A percentile compares a stretch with the other conserved stretches of the same genome.
These are phyloP conservation scores for Carassius carassius DNA, from an alignment of 2,113 vertebrate genomes.

Conservation along the genomic window DNA sequence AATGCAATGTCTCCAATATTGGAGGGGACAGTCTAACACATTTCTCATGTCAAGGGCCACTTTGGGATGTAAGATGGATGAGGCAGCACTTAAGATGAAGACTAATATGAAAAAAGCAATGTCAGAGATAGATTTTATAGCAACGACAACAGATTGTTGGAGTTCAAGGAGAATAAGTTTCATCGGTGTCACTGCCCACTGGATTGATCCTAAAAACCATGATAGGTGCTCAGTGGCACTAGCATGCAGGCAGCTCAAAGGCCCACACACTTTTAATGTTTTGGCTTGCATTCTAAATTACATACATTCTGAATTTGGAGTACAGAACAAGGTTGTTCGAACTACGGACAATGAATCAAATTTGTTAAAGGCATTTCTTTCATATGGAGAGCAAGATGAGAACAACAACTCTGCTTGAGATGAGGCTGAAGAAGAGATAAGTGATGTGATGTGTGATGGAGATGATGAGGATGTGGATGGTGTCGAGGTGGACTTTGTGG, in stretches of 20 bases:
- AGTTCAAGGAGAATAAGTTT: constrained; percentile 6
- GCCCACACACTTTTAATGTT: constrained; percentile 35
- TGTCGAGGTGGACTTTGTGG: too few relatives aligned
- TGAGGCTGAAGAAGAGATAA: too few relatives aligned
- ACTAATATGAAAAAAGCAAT: neutral
- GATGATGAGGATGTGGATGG: too few relatives aligned
- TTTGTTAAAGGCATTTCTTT: constrained; percentile 26
- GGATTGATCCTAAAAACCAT: constrained; percentile 25
- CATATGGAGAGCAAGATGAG: too few relatives aligned
- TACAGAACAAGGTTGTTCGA: constrained; percentile 21
- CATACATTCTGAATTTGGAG: constrained; percentile 37
- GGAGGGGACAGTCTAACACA: constrained; percentile 35
- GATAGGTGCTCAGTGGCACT: constrained; percentile 42
- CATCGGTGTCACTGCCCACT: constrained; percentile 48
- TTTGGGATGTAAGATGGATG: constrained; percentile 16
- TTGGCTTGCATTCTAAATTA: constrained; percentile 24
- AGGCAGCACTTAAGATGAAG: constrained; percentile 32
- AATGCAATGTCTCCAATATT: too few relatives aligned
- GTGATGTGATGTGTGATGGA: too few relatives aligned
- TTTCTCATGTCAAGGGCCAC: constrained; percentile 39
- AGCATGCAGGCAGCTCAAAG: constrained; percentile 37
- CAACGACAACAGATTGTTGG: constrained; percentile 45
- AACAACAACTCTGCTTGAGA: too few relatives aligned
- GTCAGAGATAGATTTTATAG: constrained; percentile 21
- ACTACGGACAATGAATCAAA: constrained; percentile 41